phyloP scores from a whole-genome alignment of 2,797 vertebrate species.

The Sylvilagus floridanus region DNA sequence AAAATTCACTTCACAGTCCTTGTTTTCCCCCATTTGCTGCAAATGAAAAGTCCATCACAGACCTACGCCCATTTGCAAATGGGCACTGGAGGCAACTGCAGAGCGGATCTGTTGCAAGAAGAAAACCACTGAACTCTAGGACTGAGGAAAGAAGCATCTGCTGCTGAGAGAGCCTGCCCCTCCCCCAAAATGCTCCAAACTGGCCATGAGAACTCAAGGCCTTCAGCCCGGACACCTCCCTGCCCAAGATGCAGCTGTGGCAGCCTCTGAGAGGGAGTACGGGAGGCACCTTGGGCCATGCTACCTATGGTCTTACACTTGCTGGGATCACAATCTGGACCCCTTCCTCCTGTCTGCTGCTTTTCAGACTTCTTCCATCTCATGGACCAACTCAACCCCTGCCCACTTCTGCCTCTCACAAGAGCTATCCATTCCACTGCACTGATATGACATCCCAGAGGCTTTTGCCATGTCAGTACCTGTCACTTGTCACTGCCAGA shows the following conservation, averaged over 20 bases:
- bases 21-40: slow-evolving; percentile 35
- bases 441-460: neutral
- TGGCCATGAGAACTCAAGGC: neutral
- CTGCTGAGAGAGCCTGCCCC: neutral
- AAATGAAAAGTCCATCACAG: slow-evolving; percentile 57
- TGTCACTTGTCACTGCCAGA: neutral
- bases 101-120: neutral
- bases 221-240: neutral
- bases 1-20: slow-evolving; percentile 31
- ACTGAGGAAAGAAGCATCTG: neutral
- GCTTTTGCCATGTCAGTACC: neutral
- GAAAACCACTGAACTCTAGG: neutral
- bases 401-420: neutral
- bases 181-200: neutral
- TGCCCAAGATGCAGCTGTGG: too few relatives aligned
- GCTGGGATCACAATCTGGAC: neutral
- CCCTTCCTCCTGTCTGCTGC: neutral
- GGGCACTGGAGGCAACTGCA: neutral
- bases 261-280: neutral
- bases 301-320: neutral
- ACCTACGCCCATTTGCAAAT: neutral
- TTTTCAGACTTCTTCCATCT: neutral
- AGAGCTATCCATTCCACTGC: neutral
- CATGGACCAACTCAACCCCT: neutral
- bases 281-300: neutral